Evolutionary conservation across 1,140 invertebrate genomes (phyloP).

Genomic region (Pachyrhynchus sulphureomaculatus): DNA sequence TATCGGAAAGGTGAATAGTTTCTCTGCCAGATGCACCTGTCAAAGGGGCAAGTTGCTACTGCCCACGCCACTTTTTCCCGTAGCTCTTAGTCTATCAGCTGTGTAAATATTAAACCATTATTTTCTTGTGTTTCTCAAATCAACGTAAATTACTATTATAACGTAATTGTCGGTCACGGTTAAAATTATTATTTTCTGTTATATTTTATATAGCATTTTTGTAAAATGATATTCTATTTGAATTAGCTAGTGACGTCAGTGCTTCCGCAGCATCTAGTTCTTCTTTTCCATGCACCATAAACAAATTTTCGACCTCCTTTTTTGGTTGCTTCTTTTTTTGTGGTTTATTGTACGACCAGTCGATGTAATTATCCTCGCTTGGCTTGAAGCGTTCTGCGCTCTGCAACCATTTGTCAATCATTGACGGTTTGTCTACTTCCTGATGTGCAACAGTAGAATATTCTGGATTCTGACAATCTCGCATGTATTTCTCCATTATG

Average conservation of each 20-base stretch:
- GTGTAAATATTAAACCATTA: too few species aligned
- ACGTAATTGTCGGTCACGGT: too few species aligned
- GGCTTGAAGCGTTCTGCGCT: slow-evolving; percentile 67
- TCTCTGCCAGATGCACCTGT: too few species aligned
- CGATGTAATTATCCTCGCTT: slow-evolving; percentile 64
- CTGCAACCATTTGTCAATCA: slow-evolving; percentile 68
- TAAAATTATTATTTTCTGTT: too few species aligned
- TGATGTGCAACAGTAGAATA: slow-evolving; percentile 38
- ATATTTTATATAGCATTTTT: too few species aligned
- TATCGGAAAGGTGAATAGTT: too few species aligned
- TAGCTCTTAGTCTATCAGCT: too few species aligned
- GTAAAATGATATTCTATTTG: too few species aligned
- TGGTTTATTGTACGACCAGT: slow-evolving; percentile 53
- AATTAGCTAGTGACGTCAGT: slow-evolving; percentile 58
- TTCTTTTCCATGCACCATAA: slow-evolving; percentile 58
- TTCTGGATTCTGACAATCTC: slow-evolving; percentile 44
- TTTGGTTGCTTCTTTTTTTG: slow-evolving; percentile 38
- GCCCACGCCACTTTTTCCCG: too few species aligned
- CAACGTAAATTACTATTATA: too few species aligned
- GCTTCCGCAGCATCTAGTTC: slow-evolving; percentile 72
- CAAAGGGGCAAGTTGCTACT: too few species aligned
- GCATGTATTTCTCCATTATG: slow-evolving; percentile 60
- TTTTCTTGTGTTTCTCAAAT: too few species aligned
- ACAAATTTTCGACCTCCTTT: slow-evolving; percentile 2
- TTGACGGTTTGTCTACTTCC: slow-evolving; percentile 52